Evolutionary conservation across 2,113 vertebrate genomes (phyloP).

Genomic region (Tinamus guttatus): DNA sequence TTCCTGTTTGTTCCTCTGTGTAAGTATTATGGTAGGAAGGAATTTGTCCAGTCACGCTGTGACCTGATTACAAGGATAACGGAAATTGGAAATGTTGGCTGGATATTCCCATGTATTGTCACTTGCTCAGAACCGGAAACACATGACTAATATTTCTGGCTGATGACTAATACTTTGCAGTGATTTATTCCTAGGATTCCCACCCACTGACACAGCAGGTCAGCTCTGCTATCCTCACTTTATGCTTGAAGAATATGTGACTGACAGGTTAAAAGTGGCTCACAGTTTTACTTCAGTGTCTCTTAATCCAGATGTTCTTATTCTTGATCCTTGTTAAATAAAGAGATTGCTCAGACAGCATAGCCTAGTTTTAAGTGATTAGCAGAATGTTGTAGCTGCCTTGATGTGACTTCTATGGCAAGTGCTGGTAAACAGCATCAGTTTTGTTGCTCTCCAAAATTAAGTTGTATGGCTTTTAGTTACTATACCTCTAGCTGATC

Average conservation of each 20-base stretch:
- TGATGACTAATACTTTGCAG: constrained; percentile 1
- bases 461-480: neutral
- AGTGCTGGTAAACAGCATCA: neutral
- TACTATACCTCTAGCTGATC: constrained; percentile 30
- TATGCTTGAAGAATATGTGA: neutral
- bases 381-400: neutral
- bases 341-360: neutral
- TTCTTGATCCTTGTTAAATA: neutral
- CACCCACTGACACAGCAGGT: neutral
- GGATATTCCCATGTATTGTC: neutral
- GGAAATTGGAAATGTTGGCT: neutral
- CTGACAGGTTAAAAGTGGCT: neutral
- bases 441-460: constrained; percentile 15
- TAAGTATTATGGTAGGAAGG: neutral
- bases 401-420: neutral
- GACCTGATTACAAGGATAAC: neutral
- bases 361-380: neutral
- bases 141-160: neutral
- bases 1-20: neutral
- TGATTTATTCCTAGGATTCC: neutral
- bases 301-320: constrained; percentile 9
- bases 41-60: neutral
- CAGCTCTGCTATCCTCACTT: neutral
- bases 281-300: neutral
- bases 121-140: neutral